Base-by-base conservation (phyloP, 2,797 vertebrate genomes). In the Anas capensis region DNA sequence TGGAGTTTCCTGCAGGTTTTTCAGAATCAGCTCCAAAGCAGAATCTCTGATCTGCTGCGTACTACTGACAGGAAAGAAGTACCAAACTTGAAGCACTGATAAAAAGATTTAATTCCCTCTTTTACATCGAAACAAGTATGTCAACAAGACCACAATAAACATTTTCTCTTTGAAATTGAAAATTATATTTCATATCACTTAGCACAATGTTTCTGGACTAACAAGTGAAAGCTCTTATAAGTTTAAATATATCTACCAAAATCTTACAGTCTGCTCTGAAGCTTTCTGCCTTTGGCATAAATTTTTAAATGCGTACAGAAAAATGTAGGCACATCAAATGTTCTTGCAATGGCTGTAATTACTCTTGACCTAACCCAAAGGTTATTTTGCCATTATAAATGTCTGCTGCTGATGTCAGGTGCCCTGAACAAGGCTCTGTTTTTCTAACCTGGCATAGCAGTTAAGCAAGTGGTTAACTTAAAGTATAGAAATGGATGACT, bases 131-230 rank as follows among this genome's bases (percentile, higher is more conserved):
- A 7, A 2, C 13, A 51, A 57, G 1, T 23, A 44, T 24, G 12
- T 66, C 24, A 68, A 16, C 5, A 44, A 15, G 31, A 19, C 10
- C 3, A 38, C 38, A 83, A 56, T 42, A 78, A 53, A 76, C 6
- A 34, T 75, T 94, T 91, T 88, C 26, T 64, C 23, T 42, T 90
- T 90, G 57, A 93, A 65, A 57, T 64, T 88, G 11, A 83, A 83
- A 76, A 33, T 31, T 33, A 6, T 49, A 21, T 18, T 78, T 62
- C 8, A 7, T 42, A 51, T 51, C 8, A 23, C 21, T 66, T 78
- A 34, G 16, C 11, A 40, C 4, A 49, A 6, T 29, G 5, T 64
- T 90, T 83, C 33, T 82, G 18, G 40, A 46, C 11, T 60, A 64
- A 12, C 11, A 68, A 2, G 38, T 60, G 58, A 60, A 81, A 75